Percentiles rank a stretch among this genome's conserved stretches.
Evolutionary conservation across 2,113 vertebrate genomes (phyloP).

Genomic region (Ornithorhynchus anatinus): DNA sequence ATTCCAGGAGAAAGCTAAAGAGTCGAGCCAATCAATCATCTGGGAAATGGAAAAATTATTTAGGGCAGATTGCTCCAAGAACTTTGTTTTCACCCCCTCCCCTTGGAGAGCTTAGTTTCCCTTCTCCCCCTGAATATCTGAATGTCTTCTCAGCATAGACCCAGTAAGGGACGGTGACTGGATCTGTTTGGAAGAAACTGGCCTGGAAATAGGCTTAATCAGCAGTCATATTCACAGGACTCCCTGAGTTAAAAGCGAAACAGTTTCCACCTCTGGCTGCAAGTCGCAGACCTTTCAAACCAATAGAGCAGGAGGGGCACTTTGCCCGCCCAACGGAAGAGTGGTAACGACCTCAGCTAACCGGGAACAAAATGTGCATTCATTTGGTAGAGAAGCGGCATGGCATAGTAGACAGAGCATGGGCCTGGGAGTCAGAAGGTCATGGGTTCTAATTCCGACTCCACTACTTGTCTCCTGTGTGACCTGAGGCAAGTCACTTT

Average conservation of each 20-base stretch:
- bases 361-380: too few species aligned
- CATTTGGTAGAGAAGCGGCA: too few species aligned
- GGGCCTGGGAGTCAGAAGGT: too few species aligned
- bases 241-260: conserved; percentile 3
- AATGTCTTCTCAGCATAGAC: not conserved
- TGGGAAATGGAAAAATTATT: not conserved
- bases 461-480: too few species aligned
- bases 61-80: not conserved
- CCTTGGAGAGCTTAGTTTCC: not conserved
- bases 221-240: not conserved
- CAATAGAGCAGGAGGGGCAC: not conserved
- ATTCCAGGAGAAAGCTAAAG: not conserved
- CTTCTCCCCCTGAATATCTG: not conserved
- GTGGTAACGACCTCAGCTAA: too few species aligned
- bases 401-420: too few species aligned
- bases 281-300: not conserved
- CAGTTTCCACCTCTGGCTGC: not conserved
- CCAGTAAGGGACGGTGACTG: not conserved
- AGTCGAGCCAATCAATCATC: not conserved
- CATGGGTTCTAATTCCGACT: too few species aligned
- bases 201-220: not conserved
- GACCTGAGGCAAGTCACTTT: too few species aligned
- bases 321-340: too few species aligned
- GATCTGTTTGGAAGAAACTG: not conserved
- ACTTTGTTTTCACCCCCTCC: not conserved